Percentiles rank a stretch among this genome's conserved stretches.
phyloP scores from a whole-genome alignment of 2,113 vertebrate genomes.

The Hydrolagus affinis region DNA sequence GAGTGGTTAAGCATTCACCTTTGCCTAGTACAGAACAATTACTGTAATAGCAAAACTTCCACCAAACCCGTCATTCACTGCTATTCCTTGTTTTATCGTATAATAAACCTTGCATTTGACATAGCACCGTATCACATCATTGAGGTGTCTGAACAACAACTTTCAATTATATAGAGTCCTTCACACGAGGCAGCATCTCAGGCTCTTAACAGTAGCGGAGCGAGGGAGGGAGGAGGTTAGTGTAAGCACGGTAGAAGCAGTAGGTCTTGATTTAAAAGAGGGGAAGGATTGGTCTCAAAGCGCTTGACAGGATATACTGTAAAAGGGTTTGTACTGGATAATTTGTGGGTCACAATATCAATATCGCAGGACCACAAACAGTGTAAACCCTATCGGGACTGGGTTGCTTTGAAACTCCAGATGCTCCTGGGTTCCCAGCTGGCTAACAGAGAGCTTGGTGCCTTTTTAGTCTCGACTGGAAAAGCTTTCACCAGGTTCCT shows the following conservation, averaged over 20 bases:
- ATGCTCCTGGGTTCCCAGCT: background rate
- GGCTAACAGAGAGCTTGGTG: background rate
- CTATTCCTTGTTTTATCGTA: background rate
- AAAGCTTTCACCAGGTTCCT: background rate
- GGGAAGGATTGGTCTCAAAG: too few species aligned
- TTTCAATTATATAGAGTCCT: too few species aligned
- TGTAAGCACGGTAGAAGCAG: too few species aligned
- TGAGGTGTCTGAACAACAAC: too few species aligned
- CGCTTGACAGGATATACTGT: too few species aligned
- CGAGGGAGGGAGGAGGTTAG: too few species aligned
- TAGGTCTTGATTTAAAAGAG: too few species aligned
- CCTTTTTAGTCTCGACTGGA: background rate
- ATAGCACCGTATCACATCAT: too few species aligned
- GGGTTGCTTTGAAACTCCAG: background rate
- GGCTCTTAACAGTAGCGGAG: too few species aligned
- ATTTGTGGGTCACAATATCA: conserved; percentile 19
- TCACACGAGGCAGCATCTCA: too few species aligned
- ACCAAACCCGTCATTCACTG: background rate
- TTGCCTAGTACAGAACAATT: background rate
- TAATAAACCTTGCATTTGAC: too few species aligned
- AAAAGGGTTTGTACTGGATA: too few species aligned
- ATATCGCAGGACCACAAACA: background rate
- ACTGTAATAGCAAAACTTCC: background rate
- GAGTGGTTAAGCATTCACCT: background rate
- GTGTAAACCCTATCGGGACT: background rate